Base-by-base conservation (phyloP, 2,888 invertebrate species). In the Tuta absoluta region DNA sequence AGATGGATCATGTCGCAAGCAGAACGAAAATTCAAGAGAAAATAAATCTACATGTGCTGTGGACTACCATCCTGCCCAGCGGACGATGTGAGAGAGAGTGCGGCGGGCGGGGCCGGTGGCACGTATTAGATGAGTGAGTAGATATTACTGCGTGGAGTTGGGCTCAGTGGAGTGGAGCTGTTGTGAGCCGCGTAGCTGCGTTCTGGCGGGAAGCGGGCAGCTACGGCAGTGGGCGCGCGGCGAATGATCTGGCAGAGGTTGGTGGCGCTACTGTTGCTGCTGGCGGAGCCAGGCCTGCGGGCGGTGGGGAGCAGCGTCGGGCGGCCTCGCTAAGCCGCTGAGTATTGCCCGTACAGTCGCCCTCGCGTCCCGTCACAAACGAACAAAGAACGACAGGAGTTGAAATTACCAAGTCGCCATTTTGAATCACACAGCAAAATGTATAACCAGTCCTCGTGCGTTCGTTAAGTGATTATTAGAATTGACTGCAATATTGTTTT, bases 281-380 rank as follows among this genome's bases (percentile, higher is more conserved):
- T 66, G 75, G 64, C 62, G 61, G 67, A 62, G 75, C 75, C 76
- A 74, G 70, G 66, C 12, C 58, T 28, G 33, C 33, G 33, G 49
- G 49, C 77, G 79, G 82, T 74, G 83, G 84, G 83, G 83, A 77
- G 83, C 74, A 75, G 81, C n/a, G n/a, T 77, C 75, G 75, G 75
- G 72, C 75, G 79, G 75, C 74, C 77, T 76, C 73, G 33, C 76
- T 72, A 76, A 74, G 71, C 69, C 69, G 73, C 69, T 74, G 56
- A 62, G 63, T 65, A 23, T 53, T 65, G 73, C 73, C 61, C 62
- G 62, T 24, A 51, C 65, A 61, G 63, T 64, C 63, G 59, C 59
- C 65, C 64, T 66, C 63, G 62, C 63, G 76, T 80, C 79, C 80
- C 78, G 80, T 78, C 74, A 76, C 75, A 77, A 68, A 74, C 76